Evolutionary conservation across 2,113 vertebrate species (phyloP).

Genomic region (Mesocricetus auratus): DNA sequence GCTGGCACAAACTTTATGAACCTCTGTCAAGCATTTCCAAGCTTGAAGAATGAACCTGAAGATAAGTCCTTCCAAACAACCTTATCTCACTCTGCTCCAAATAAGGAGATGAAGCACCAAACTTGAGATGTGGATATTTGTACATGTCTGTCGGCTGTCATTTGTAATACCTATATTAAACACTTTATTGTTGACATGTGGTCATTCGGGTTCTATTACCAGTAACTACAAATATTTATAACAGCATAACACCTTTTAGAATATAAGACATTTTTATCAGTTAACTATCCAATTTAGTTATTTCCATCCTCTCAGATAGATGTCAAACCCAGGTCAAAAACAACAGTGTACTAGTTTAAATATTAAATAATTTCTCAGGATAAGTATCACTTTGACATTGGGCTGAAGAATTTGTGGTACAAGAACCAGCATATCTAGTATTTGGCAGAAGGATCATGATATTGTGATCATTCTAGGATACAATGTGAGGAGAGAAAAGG

Average conservation of each 20-base stretch:
- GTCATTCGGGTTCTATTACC: slow-evolving; percentile 5
- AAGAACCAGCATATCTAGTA: background rate
- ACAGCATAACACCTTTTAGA: background rate
- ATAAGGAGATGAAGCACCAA: slow-evolving; percentile 32
- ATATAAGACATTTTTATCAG: slow-evolving; percentile 18
- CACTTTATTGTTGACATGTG: background rate
- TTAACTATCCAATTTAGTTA: slow-evolving; percentile 16
- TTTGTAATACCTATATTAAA: slow-evolving; percentile 41
- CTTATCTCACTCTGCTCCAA: background rate
- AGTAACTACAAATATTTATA: slow-evolving; percentile 55
- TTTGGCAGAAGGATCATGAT: background rate
- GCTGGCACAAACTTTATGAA: slow-evolving; percentile 56
- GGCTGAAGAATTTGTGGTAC: background rate
- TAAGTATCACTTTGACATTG: background rate
- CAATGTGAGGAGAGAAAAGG: background rate
- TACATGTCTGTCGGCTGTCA: slow-evolving; percentile 12
- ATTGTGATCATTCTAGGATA: background rate
- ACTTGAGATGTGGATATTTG: slow-evolving; percentile 11
- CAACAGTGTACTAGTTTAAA: slow-evolving; percentile 28
- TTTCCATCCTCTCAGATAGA: background rate
- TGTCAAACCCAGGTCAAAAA: slow-evolving; percentile 36
- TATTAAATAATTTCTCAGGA: background rate
- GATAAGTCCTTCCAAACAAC: background rate
- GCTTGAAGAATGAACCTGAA: background rate
- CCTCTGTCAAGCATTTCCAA: background rate